These are phyloP conservation scores for Drosophila affinis DNA, from an alignment of 2,888 invertebrate genomes.

Conservation along the genomic window DNA sequence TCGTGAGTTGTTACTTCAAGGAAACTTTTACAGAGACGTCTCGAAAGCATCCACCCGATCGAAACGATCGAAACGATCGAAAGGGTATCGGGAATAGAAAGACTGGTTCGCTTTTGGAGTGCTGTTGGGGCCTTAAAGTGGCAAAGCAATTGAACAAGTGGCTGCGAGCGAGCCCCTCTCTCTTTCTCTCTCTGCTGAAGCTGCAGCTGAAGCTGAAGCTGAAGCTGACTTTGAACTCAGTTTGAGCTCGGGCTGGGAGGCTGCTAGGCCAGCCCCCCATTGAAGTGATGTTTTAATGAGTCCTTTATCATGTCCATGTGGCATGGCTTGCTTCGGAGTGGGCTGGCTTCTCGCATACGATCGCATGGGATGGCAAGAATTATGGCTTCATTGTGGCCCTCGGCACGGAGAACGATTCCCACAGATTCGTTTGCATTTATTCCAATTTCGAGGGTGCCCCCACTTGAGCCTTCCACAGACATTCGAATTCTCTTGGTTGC, in stretches of 20 bases:
- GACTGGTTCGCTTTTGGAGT: conserved; percentile 65
- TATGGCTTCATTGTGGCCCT: conserved; percentile 74
- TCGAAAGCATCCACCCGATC: no score
- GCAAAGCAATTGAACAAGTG: conserved; percentile 78
- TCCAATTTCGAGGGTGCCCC: conserved; percentile 67
- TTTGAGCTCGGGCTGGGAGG: conserved; percentile 51
- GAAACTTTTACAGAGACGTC: no score
- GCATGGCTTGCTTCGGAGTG: conserved; percentile 39
- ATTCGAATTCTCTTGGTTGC: conserved; percentile 42
- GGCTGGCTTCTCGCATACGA: conserved; percentile 10
- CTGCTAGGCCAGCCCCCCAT: conserved; percentile 77
- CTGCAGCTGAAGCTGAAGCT: not conserved
- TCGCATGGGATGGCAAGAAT: conserved; percentile 54
- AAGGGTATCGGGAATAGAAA: conserved; percentile 56
- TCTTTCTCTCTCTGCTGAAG: not conserved
- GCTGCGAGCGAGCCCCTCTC: conserved; percentile 20
- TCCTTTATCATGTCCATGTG: conserved; percentile 76
- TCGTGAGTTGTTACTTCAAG: no score
- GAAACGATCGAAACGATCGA: conserved; percentile 17
- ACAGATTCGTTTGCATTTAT: conserved; percentile 64
- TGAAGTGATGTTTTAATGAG: conserved; percentile 80
- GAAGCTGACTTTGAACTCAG: conserved; percentile 22
- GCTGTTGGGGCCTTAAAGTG: conserved; percentile 68
- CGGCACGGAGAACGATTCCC: conserved; percentile 54
- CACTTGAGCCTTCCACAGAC: conserved; percentile 18